phyloP scores from a whole-genome alignment of 2,113 vertebrate genomes.

The Anolis sagrei region DNA sequence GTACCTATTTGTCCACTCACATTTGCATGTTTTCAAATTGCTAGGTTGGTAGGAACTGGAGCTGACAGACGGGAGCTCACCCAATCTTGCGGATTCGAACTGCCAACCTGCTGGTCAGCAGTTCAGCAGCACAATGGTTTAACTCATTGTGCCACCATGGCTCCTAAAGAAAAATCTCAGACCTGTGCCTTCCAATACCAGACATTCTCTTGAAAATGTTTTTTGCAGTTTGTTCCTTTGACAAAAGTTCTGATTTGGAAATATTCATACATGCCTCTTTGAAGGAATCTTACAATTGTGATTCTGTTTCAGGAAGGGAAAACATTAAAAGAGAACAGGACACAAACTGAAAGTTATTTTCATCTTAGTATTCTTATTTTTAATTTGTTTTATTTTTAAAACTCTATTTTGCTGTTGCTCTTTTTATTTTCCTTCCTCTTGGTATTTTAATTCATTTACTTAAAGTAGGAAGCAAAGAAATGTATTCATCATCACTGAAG shows the following conservation, averaged over 20 bases:
- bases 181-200: no score
- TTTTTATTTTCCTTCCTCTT: not conserved
- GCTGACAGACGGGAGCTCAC: no score
- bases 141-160: no score
- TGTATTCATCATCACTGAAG: not conserved
- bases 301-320: not conserved
- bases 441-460: not conserved
- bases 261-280: not conserved
- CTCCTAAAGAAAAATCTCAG: no score
- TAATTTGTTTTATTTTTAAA: not conserved
- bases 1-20: no score
- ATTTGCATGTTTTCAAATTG: no score
- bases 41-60: no score
- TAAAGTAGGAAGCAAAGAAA: not conserved
- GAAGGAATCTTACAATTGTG: not conserved
- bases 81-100: no score
- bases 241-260: no score
- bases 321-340: not conserved
- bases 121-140: no score
- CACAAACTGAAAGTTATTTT: not conserved
- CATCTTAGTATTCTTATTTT: no score
- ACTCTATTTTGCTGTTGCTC: not conserved
- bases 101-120: no score
- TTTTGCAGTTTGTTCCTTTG: not conserved
- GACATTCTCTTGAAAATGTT: not conserved